These are phyloP conservation scores for Pseudachorutes palmiensis DNA, from an alignment of 1,140 invertebrate species.

Conservation along the genomic window DNA sequence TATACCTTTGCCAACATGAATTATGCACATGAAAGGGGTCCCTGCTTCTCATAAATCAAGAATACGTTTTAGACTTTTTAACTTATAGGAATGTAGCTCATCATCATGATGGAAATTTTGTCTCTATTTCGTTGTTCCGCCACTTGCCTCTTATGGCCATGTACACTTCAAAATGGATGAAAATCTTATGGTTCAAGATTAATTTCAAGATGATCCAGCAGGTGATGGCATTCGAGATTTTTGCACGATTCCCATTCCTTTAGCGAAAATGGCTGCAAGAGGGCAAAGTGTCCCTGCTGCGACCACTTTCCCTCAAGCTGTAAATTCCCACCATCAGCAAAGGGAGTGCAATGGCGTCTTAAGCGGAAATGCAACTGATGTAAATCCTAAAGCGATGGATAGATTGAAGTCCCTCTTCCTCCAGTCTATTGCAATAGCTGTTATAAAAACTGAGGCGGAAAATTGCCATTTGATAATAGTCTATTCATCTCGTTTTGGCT, in stretches of 20 bases:
- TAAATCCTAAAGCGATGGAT: constrained; percentile 2
- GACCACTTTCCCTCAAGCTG: neutral
- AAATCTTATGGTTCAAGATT: too few relatives aligned
- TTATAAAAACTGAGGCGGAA: constrained; percentile 18
- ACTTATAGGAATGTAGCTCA: constrained; percentile 4
- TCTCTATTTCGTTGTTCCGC: neutral
- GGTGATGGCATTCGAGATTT: too few relatives aligned
- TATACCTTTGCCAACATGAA: constrained; percentile 17
- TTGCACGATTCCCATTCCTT: too few relatives aligned
- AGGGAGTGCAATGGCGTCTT: too few relatives aligned
- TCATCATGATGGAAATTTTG: constrained; percentile 8
- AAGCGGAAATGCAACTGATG: neutral
- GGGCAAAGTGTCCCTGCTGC: neutral
- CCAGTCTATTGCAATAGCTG: neutral
- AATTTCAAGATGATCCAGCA: too few relatives aligned
- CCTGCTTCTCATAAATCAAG: constrained; percentile 4
- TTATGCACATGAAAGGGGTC: constrained; percentile 3
- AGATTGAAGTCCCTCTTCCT: neutral
- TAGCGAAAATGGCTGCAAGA: too few relatives aligned
- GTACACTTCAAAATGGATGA: too few relatives aligned
- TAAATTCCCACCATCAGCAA: too few relatives aligned
- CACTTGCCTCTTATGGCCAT: neutral
- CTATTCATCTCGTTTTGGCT: constrained; percentile 5
- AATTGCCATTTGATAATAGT: constrained; percentile 20
- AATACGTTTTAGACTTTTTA: neutral